Conservation (phyloP, 1,140 invertebrate genomes). For the Pseudoatta argentina region DNA sequence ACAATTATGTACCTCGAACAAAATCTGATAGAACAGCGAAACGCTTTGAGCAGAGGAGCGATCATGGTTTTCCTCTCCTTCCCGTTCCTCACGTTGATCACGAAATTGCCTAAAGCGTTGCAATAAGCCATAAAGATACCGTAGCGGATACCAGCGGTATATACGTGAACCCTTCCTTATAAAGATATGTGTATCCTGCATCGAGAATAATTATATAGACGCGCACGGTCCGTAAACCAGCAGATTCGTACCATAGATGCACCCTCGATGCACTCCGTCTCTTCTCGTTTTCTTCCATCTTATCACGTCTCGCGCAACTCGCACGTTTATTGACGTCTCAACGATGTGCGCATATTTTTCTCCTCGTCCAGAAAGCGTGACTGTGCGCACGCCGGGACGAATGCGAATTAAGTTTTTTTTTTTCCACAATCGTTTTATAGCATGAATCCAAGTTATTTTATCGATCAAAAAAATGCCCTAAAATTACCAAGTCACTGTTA, state of each 20-base stretch:
- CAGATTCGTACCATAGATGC: slow-evolving; percentile 71
- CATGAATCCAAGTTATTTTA: neutral
- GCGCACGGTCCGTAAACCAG: slow-evolving; percentile 70
- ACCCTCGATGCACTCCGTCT: slow-evolving; percentile 51
- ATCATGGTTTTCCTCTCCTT: slow-evolving; percentile 42
- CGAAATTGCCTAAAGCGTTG: slow-evolving; percentile 77
- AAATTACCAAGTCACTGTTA: neutral
- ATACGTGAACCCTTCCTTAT: slow-evolving; percentile 70
- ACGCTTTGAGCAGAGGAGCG: slow-evolving; percentile 40
- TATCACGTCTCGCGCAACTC: slow-evolving; percentile 38
- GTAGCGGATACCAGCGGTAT: slow-evolving; percentile 60
- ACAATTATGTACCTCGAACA: slow-evolving; percentile 56
- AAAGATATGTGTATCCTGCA: slow-evolving; percentile 74
- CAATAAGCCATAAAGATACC: slow-evolving; percentile 76
- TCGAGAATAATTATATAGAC: slow-evolving; percentile 75
- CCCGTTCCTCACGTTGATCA: slow-evolving; percentile 61
- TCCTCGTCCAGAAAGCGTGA: slow-evolving; percentile 20
- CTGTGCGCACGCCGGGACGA: neutral
- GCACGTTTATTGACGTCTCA: slow-evolving; percentile 60
- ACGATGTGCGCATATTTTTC: slow-evolving; percentile 39
- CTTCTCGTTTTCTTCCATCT: slow-evolving; percentile 30
- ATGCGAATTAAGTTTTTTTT: slow-evolving; percentile 13
- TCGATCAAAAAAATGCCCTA: neutral
- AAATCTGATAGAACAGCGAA: slow-evolving; percentile 51
- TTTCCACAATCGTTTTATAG: neutral